phyloP scores from a whole-genome alignment of 2,113 vertebrate genomes.

The Vireo altiloquus region DNA sequence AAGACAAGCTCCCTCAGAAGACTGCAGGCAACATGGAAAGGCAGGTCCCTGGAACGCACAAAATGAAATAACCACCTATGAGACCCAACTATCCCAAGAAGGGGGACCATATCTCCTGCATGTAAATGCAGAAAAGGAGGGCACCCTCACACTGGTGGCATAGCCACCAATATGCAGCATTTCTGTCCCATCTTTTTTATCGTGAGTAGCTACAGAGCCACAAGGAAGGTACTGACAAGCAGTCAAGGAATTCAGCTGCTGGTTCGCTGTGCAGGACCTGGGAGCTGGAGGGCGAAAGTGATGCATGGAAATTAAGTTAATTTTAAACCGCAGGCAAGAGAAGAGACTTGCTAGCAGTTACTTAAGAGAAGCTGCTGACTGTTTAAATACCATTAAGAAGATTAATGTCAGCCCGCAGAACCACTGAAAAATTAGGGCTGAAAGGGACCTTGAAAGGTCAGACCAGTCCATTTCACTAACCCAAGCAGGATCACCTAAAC shows the following conservation, averaged over 20 bases:
- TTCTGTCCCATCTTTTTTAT: not conserved
- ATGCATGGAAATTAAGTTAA: conserved; percentile 60
- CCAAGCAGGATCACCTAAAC: conserved; percentile 55
- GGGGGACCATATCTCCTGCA: rapidly evolving
- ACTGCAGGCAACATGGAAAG: not conserved
- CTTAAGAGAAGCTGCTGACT: conserved; percentile 70
- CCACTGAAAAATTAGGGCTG: conserved; percentile 57
- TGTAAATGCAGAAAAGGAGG: not conserved
- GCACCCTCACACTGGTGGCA: not conserved
- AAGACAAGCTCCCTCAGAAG: not conserved
- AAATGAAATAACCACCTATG: not conserved
- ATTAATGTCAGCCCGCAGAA: conserved; percentile 58
- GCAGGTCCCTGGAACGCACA: rapidly evolving
- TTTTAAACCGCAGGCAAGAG: conserved; percentile 59
- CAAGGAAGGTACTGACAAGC: not conserved
- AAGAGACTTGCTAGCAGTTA: conserved; percentile 63
- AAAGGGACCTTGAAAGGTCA: conserved; percentile 59
- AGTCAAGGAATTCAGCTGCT: conserved; percentile 12
- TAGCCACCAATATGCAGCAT: rapidly evolving
- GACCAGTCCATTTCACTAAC: conserved; percentile 36
- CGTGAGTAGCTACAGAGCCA: not conserved
- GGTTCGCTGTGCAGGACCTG: not conserved
- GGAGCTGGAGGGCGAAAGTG: conserved; percentile 51
- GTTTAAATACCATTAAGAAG: conserved; percentile 66
- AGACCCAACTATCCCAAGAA: not conserved